Conservation (phyloP, 2,888 invertebrate genomes). For the Agrotis clavis region DNA sequence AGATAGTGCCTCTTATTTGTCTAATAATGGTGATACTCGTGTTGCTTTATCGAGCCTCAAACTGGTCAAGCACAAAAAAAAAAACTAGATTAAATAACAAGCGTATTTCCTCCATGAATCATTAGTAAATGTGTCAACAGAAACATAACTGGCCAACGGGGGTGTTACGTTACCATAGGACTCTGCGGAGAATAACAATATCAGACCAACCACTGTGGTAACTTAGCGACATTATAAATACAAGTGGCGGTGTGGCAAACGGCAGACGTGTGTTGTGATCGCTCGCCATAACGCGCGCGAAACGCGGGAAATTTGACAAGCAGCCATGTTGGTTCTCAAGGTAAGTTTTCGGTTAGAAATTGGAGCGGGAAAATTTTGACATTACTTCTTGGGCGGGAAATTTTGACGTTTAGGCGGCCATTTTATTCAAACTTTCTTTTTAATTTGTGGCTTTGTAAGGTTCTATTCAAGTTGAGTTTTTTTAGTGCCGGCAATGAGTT, state of each 20-base stretch:
- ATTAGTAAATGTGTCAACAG: conserved; percentile 66
- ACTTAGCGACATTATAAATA: conserved; percentile 89
- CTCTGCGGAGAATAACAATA: conserved; percentile 86
- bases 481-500: conserved; percentile 17
- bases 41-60: conserved; percentile 2
- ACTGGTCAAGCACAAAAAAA: conserved; percentile 30
- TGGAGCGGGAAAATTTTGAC: conserved; percentile 29
- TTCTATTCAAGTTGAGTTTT: conserved; percentile 8
- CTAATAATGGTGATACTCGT: neutral
- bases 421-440: neutral
- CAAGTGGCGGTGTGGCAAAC: conserved; percentile 78
- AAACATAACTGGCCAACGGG: conserved; percentile 65
- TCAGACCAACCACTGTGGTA: conserved; percentile 80
- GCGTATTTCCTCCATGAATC: conserved; percentile 65
- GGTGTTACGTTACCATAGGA: conserved; percentile 86
- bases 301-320: conserved; percentile 86
- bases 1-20: neutral
- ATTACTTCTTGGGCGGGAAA: conserved; percentile 25
- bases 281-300: conserved; percentile 77
- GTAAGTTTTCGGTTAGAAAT: conserved; percentile 76
- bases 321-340: conserved; percentile 87
- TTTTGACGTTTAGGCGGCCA: conserved; percentile 14
- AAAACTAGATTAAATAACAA: conserved; percentile 53
- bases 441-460: rapidly evolving
- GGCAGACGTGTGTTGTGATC: conserved; percentile 80